Evolutionary conservation across 2,113 vertebrate species (phyloP), one percentile per base, ranked within the genome.

Genomic region (Scortum barcoo): DNA sequence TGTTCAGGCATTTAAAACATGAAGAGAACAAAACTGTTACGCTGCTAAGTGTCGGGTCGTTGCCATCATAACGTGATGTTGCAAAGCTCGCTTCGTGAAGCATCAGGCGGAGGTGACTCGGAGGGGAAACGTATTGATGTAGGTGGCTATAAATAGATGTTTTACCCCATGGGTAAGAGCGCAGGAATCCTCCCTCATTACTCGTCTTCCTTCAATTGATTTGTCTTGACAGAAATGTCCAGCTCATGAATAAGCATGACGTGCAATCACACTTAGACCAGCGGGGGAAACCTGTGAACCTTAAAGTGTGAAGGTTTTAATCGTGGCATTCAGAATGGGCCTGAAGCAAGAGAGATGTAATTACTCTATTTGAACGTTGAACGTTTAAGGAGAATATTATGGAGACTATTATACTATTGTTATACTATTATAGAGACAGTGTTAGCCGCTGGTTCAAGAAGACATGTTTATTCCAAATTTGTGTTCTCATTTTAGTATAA

Each of bases 151-250:
- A 91, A 94, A 93, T 94, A 94, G 89, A 91, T 46, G 84, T 87
- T 90, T 91, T 84, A 83, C 86, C 91, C 92, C 70, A 20, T 54
- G 91, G 93, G 79, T 83, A 84, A 71, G 42, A 89, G 67, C 65
- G 36, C 36, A 82, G 81, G 67, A 91, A 91, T 92, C 90, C 83
- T 84, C 73, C 88, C 76, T 88, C 87, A 92, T 94, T 90, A 94
- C 62, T 79, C 51, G 24, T 75, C 81, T 14, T 53, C 70, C 79
- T 71, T 68, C 53, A 30, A 54, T 71, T 92, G 83, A 94, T 94
- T 67, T 48, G 24, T 79, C 83, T 74, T 90, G 92, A 93, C 92
- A 88, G 71, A 78, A 48, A 66, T 36, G 22, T 67, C 66, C 40
- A 79, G 36, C 48, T 72, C 61, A 38, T 81, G 56, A 81, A 86